Base-by-base conservation (phyloP, 2,797 vertebrate species). In the Nasua narica region DNA sequence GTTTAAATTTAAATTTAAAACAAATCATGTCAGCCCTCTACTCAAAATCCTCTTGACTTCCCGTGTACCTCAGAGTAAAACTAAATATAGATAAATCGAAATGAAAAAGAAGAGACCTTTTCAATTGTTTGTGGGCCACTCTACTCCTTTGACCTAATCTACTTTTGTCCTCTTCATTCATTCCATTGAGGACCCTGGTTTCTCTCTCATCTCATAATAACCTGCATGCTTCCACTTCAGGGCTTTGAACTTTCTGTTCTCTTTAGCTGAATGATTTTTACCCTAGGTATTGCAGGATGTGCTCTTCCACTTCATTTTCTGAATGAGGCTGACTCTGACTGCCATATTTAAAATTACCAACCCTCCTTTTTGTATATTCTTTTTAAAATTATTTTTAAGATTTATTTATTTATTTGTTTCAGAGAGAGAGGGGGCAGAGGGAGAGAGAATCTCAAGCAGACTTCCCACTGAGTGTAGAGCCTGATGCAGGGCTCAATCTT, bases 1-100 rank as follows among this genome's bases (percentile, higher is more conserved):
- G n/a, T n/a, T n/a, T n/a, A n/a, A n/a, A n/a, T n/a, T 70, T 77
- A 91, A 58, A 82, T 32, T 93, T 32, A 89, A 86, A 76, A 74
- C 14, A 70, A 87, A 13, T 40, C 27, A 82, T 35, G 18, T 11
- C 32, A 74, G 8, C 6, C 8, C 25, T 78, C 35, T 67, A 14
- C 35, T 70, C 70, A 87, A 87, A 72, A 7, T 90, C 23, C 67
- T 18, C 19, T 46, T 15, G 11, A 91, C n/a, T 87, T 94, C 43
- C 48, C 29, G 10, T 15, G 3, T 35, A 48, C 54, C 85, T 90
- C 35, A 69, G 23, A 79, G 3, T 50, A 25, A 70, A 84, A 93
- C 14, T 6, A 46, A 90, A 69, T 46, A 74, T 46, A 18, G 1
- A 46, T n/a, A 35, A 67, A 40, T 46, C 0, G 27, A 50, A 77